phyloP scores from a whole-genome alignment of 1,140 invertebrate species.

The Microplitis demolitor region DNA sequence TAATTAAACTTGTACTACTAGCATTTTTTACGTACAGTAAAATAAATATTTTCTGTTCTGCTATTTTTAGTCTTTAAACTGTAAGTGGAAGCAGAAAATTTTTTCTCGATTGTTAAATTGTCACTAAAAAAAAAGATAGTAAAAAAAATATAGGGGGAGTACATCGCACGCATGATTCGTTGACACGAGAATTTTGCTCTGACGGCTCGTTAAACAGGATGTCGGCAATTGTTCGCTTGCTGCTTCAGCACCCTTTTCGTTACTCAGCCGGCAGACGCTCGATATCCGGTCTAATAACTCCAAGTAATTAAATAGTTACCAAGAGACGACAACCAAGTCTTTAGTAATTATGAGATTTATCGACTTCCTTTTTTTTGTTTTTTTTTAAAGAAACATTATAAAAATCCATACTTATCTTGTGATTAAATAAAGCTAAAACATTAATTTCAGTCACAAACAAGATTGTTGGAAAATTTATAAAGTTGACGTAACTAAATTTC shows the following conservation, averaged over 20 bases:
- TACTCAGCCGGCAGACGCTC: slow-evolving; percentile 1
- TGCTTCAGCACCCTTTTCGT: neutral
- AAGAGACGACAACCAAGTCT: neutral
- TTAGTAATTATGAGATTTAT: no score
- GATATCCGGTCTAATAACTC: slow-evolving; percentile 17
- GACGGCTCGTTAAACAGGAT: slow-evolving; percentile 13
- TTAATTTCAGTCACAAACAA: no score
- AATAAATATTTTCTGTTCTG: neutral
- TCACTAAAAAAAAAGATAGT: neutral
- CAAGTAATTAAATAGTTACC: slow-evolving; percentile 14
- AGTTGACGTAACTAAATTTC: no score
- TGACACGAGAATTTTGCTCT: slow-evolving; percentile 6
- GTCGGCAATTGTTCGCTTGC: neutral
- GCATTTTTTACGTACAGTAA: neutral
- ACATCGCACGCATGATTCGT: slow-evolving; percentile 8
- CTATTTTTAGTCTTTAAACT: no score
- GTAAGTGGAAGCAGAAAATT: neutral
- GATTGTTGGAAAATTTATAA: no score
- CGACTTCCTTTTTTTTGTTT: no score
- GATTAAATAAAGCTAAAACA: no score
- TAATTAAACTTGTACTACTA: slow-evolving; percentile 2
- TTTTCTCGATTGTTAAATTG: neutral
- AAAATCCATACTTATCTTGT: no score
- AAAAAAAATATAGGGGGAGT: neutral
- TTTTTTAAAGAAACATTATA: no score